Base-by-base conservation (phyloP, 2,113 vertebrate genomes). In the Rhipidura dahli region DNA sequence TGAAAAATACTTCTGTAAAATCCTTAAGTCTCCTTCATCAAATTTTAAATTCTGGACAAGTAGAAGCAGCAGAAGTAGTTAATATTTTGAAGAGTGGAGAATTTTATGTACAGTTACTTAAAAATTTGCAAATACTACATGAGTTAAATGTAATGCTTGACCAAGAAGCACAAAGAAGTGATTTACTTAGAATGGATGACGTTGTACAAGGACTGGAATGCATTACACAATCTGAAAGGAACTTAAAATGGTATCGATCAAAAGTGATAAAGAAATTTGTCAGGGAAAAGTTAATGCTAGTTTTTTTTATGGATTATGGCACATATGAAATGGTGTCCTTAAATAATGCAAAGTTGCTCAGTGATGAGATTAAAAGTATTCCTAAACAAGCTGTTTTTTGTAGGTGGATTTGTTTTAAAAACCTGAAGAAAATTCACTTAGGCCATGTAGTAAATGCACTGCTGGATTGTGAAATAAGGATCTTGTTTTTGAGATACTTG, bases 301-400 rank as follows among this genome's bases (percentile, higher is more conserved):
- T 98, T 56, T 97, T 98, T 72, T 97, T 98, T 20, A 37, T 98
- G 66, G 98, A 99, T 96, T 87, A 93, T 73, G 98, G 98, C 53
- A 95, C 13, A 6, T 95, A 30, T 83, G 97, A 98, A 76, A 81
- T 96, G 37, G 96, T 98, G 37, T 89, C 97, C 50, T 71, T 95
- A 50, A 57, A 50, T 61, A 97, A 94, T 44, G 84, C 93, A 24
- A 97, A 92, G 93, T 66, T 65, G 14, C 94, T 97, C 21, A 87
- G 77, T 60, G 50, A 61, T 5, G 10, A 96, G 42, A 69, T 98
- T 5, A 92, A 50, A 85, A 94, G 53, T 64, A 91, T 98, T 89
- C 98, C 98, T 23, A 90, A 95, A 53, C 97, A 98, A 65, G 97
- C 98, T 30, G 42, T 99, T 44, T 73, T 91, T 87, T 99, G 98